Conservation (phyloP, 2,888 invertebrate genomes). For the Pharmacophagus antenor region DNA sequence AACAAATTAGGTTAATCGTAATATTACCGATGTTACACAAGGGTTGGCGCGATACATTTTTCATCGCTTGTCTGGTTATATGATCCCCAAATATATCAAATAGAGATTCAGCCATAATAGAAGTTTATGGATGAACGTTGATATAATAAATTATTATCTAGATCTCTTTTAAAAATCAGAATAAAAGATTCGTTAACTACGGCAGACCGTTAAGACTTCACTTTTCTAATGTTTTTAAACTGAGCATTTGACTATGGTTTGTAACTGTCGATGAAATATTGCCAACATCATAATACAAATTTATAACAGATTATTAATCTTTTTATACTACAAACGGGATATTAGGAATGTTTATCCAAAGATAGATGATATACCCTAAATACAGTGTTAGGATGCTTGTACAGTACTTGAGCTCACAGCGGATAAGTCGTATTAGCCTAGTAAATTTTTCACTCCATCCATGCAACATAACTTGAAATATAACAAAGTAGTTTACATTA, state of each 20-base stretch:
- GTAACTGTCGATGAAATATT: background rate
- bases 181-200: background rate
- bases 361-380: too few species aligned
- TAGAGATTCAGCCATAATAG: constrained; percentile 60
- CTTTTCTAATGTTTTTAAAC: background rate
- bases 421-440: background rate
- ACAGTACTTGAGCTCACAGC: background rate
- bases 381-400: too few species aligned
- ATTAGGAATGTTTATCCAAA: background rate
- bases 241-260: background rate
- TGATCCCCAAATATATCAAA: constrained; percentile 69
- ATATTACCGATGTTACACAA: constrained; percentile 62
- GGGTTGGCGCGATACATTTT: constrained; percentile 66
- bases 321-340: background rate
- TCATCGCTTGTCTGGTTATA: constrained; percentile 51
- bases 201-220: background rate
- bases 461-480: too few species aligned
- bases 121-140: background rate
- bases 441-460: background rate
- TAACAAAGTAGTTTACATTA: too few species aligned
- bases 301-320: constrained; percentile 1
- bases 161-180: background rate
- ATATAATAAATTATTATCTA: background rate
- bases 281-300: background rate
- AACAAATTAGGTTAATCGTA: constrained; percentile 11